Conservation (phyloP, 2,113 vertebrate species). For the Lasiurus cinereus region DNA sequence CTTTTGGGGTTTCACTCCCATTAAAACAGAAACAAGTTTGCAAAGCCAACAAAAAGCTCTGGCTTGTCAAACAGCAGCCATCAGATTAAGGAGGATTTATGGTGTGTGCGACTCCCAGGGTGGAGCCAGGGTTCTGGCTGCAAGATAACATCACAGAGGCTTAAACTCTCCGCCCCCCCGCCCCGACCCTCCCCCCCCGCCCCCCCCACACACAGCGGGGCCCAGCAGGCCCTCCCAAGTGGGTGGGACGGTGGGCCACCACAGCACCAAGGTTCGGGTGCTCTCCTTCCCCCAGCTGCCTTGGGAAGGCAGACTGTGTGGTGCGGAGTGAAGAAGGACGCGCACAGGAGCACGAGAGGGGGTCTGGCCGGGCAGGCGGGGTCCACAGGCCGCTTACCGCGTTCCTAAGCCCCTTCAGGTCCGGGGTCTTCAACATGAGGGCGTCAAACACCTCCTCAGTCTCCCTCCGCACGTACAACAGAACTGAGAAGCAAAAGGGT, state of each 20-base stretch:
- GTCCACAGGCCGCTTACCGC: slow-evolving; percentile 90
- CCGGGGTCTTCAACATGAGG: slow-evolving; percentile 96
- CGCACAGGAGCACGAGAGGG: neutral
- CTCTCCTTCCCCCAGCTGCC: slow-evolving; percentile 1
- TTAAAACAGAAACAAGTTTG: slow-evolving; percentile 85
- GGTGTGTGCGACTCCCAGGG: slow-evolving; percentile 84
- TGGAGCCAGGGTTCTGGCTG: slow-evolving; percentile 79
- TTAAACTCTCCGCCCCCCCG: neutral
- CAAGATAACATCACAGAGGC: slow-evolving; percentile 85
- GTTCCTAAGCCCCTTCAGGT: slow-evolving; percentile 93
- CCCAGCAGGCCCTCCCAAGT: neutral
- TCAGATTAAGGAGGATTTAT: slow-evolving; percentile 83
- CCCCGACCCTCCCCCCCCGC: slow-evolving; percentile 59
- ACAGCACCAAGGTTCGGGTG: neutral
- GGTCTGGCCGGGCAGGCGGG: rapidly evolving
- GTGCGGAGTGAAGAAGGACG: neutral
- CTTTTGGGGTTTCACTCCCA: slow-evolving; percentile 80
- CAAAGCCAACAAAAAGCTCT: slow-evolving; percentile 83
- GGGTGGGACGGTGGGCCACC: slow-evolving; percentile 46
- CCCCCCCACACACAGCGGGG: neutral
- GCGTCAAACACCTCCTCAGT: slow-evolving; percentile 97
- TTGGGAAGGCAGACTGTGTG: neutral
- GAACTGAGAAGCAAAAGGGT: slow-evolving; percentile 87
- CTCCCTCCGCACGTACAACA: slow-evolving; percentile 94
- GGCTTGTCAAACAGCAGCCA: slow-evolving; percentile 83